Evolutionary conservation across 2,797 vertebrate species (phyloP).

Genomic region (Sebastes taczanowskii): DNA sequence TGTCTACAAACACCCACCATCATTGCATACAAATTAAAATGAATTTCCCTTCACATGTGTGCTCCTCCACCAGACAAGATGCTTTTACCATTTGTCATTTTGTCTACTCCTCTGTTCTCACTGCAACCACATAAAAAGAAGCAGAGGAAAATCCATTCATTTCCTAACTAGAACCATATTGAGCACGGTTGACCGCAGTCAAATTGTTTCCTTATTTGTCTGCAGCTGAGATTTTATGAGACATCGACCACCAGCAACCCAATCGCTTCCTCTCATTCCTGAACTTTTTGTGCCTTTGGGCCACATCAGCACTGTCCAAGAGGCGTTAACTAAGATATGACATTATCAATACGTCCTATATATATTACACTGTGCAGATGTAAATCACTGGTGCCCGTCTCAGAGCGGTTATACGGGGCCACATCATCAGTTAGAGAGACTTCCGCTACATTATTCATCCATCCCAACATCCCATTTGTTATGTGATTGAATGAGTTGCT

Average conservation of each 20-base stretch:
- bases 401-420: background rate
- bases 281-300: background rate
- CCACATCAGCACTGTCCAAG: background rate
- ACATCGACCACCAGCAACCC: background rate
- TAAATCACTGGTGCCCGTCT: slow-evolving; percentile 32
- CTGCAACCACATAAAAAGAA: background rate
- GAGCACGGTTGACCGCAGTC: background rate
- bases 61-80: background rate
- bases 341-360: background rate
- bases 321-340: background rate
- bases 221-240: slow-evolving; percentile 9
- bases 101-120: slow-evolving; percentile 6
- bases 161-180: slow-evolving; percentile 24
- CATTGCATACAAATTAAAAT: background rate
- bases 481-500: slow-evolving; percentile 36
- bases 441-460: slow-evolving; percentile 23
- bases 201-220: slow-evolving; percentile 26
- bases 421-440: slow-evolving; percentile 6
- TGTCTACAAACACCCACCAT: background rate
- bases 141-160: background rate
- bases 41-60: background rate
- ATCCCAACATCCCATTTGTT: slow-evolving; percentile 16
- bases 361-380: slow-evolving; percentile 24
- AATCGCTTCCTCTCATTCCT: background rate
- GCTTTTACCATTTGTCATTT: background rate